Conservation (phyloP, 1,140 invertebrate species). For the Mylabris phalerata region DNA sequence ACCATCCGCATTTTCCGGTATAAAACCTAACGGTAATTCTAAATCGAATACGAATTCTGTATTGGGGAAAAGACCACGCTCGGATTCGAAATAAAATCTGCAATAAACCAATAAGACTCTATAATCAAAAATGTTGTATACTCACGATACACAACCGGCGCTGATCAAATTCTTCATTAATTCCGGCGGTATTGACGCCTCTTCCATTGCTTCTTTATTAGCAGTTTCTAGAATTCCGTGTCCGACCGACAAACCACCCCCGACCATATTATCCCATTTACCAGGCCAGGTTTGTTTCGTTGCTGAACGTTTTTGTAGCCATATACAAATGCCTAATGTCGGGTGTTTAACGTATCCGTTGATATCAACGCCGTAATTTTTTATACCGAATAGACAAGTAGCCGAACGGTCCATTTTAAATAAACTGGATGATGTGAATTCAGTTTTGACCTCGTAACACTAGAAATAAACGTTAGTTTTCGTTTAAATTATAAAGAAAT, state of each 20-base stretch:
- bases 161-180: conserved; percentile 69
- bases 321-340: conserved; percentile 79
- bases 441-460: conserved; percentile 77
- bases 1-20: conserved; percentile 83
- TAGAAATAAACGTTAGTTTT: conserved; percentile 33
- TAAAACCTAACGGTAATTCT: conserved; percentile 81
- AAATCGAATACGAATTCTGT: conserved; percentile 94
- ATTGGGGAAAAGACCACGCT: conserved; percentile 86
- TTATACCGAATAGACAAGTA: conserved; percentile 86
- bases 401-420: conserved; percentile 89
- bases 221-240: conserved; percentile 82
- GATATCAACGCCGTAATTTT: conserved; percentile 90
- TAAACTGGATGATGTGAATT: conserved; percentile 60
- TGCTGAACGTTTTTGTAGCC: conserved; percentile 83
- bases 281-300: conserved; percentile 92
- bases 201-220: conserved; percentile 88
- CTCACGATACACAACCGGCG: conserved; percentile 74
- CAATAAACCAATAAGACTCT: conserved; percentile 11
- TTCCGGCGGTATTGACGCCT: conserved; percentile 75
- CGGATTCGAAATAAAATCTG: conserved; percentile 86
- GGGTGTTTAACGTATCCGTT: conserved; percentile 86
- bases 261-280: conserved; percentile 93
- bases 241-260: conserved; percentile 84
- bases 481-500: not conserved
- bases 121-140: conserved; percentile 15